phyloP scores from a whole-genome alignment of 2,888 invertebrate species.

The Cephalotes varians region DNA sequence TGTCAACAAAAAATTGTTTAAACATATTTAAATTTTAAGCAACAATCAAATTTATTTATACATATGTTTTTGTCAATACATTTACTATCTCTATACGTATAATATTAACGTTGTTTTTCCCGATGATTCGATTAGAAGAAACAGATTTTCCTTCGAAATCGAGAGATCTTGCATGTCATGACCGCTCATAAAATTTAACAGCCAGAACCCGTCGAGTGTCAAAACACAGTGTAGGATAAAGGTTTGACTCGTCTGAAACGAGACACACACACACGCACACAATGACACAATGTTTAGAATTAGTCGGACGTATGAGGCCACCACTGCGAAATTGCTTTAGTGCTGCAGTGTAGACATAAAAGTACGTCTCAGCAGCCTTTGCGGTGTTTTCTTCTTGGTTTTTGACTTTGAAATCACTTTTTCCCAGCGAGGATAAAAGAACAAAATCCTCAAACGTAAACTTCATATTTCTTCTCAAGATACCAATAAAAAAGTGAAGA shows the following conservation, averaged over 20 bases:
- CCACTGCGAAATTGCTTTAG: constrained; percentile 77
- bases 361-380: constrained; percentile 71
- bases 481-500: background rate
- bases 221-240: constrained; percentile 80
- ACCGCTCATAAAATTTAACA: constrained; percentile 80
- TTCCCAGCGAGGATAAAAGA: background rate
- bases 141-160: constrained; percentile 3
- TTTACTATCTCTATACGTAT: background rate
- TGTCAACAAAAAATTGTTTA: background rate
- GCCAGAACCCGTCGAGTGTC: constrained; percentile 84
- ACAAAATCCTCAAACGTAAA: background rate
- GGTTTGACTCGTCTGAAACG: constrained; percentile 62
- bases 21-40: background rate
- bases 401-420: constrained; percentile 58
- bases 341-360: constrained; percentile 80
- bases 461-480: background rate
- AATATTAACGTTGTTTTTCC: background rate
- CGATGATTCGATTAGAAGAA: constrained; percentile 2
- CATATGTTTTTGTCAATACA: background rate
- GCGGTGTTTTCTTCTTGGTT: constrained; percentile 43
- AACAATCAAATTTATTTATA: background rate
- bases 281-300: constrained; percentile 57
- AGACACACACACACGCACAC: constrained; percentile 74
- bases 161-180: background rate
- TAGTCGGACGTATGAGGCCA: constrained; percentile 52